These are phyloP conservation scores for Drosophila neocordata DNA, from an alignment of 1,140 invertebrate genomes.

Conservation along the genomic window DNA sequence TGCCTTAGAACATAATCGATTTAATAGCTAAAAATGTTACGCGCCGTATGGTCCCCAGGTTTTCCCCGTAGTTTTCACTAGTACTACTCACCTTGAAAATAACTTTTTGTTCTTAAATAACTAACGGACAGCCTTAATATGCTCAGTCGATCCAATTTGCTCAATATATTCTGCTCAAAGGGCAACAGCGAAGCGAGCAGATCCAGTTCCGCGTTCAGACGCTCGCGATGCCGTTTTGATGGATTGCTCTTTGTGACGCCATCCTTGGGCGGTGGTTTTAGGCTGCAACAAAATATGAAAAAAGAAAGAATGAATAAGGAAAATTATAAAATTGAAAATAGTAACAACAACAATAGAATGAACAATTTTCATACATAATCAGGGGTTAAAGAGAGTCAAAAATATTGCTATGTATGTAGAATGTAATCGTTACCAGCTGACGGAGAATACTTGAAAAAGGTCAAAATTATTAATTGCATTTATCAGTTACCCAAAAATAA, in stretches of 20 bases:
- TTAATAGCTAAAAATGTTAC: conserved; percentile 71
- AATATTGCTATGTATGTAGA: conserved; percentile 25
- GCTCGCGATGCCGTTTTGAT: conserved; percentile 97
- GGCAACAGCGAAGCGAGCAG: conserved; percentile 98
- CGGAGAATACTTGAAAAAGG: conserved; percentile 61
- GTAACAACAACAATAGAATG: conserved; percentile 19
- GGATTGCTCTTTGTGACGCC: conserved; percentile 99
- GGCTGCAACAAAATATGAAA: conserved; percentile 86
- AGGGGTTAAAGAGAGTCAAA: conserved; percentile 43
- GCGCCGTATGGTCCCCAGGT: conserved; percentile 51
- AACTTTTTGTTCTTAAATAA: conserved; percentile 99
- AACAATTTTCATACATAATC: conserved; percentile 65
- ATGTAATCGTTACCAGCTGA: conserved; percentile 28
- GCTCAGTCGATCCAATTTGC: conserved; percentile 98
- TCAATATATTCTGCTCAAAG: conserved; percentile 99
- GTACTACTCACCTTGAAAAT: conserved; percentile 95
- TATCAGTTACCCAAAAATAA: conserved; percentile 60
- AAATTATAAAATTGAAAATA: conserved; percentile 51
- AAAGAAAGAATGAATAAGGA: conserved; percentile 7
- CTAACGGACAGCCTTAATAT: conserved; percentile 98
- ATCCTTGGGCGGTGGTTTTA: conserved; percentile 97
- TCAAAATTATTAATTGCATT: conserved; percentile 78
- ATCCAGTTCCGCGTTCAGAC: conserved; percentile 98
- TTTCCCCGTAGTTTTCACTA: background rate
- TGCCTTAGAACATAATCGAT: conserved; percentile 66